Evolutionary conservation across 2,888 invertebrate species (phyloP), one percentile per base, ranked within the genome.

Genomic region (Hypena proboscidalis): DNA sequence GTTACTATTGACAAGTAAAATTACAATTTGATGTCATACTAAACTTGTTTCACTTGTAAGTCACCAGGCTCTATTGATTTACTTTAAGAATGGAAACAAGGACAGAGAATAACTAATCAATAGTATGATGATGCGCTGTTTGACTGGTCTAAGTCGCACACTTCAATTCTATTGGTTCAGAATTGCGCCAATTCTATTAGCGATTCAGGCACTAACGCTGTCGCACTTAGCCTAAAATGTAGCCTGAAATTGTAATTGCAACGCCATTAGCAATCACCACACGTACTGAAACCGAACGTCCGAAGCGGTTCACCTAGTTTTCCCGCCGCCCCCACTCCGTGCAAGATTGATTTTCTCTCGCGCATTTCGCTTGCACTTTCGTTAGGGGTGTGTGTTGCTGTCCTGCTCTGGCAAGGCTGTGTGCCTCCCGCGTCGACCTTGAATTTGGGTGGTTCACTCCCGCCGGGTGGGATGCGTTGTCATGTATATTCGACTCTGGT

Each of bases 281-380:
- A 74, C 79, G 74, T 70, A 73, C 50, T 56, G 56, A 62, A 60
- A 67, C 59, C 69, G 67, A 70, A 66, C 68, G 76, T 74, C 77
- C 72, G 70, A 72, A 75, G 67, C 72, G 80, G 76, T 83, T 90
- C 89, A 90, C 90, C 90, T 90, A 90, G 87, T 89, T 90, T 84
- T 82, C 80, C 84, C 77, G 53, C 51, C 44, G 34, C 60, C 77
- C 77, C 78, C 77, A 70, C 80, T 77, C 83, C 83, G 72, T 90
- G 90, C 90, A 90, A 89, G 86, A 90, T 90, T 89, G 90, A 90
- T 90, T 89, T 89, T 90, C 86, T 82, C 77, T 83, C 83, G 64
- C 83, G 79, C 83, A 85, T 85, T 84, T 85, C 82, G 77, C 90
- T 87, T 90, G 90, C 90, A 90, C 85, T 88, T 85, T 86, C 82